Evolutionary conservation across 2,888 invertebrate genomes (phyloP), one percentile per base, ranked within the genome.

Genomic region (Watsonalla cultraria): DNA sequence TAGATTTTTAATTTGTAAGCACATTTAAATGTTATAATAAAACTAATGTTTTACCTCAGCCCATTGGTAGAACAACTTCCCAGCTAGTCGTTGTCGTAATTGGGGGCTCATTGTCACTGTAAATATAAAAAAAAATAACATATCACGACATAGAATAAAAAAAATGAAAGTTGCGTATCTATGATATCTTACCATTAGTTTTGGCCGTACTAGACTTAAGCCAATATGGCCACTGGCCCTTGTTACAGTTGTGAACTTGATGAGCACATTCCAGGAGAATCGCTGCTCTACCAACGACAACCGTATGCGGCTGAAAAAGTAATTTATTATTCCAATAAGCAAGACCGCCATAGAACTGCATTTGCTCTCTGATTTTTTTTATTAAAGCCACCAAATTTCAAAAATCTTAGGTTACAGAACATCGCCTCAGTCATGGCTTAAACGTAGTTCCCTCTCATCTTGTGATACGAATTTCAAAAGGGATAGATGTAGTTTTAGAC

Each of bases 151-250:
- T n/a, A n/a, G n/a, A n/a, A n/a, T n/a, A n/a, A n/a, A n/a, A n/a
- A n/a, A n/a, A n/a, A n/a, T n/a, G n/a, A n/a, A n/a, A n/a, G n/a
- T n/a, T n/a, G n/a, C n/a, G n/a, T n/a, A n/a, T n/a, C n/a, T n/a
- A n/a, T n/a, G n/a, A n/a, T n/a, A n/a, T n/a, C n/a, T n/a, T 67
- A 89, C 90, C 76, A 42, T 83, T 76, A 59, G 78, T 82, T 74
- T 90, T 90, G 7, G 81, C 78, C 5, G 81, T 74, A 62, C 95
- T 96, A 7, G 97, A 93, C 83, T 98, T 98, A 93, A 99, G 96
- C 99, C 99, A 99, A 54, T 95, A 94, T 0, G 99, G 99, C 99
- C 99, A 99, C 68, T 98, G 97, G 0, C 99, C 99, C 77, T 97
- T 97, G 82, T 99, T 99, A 83, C 99, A 99, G 64, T 97, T 94